Evolutionary conservation across 2,113 vertebrate genomes (phyloP), one percentile per base, ranked within the genome.

Genomic region (Mungos mungo): DNA sequence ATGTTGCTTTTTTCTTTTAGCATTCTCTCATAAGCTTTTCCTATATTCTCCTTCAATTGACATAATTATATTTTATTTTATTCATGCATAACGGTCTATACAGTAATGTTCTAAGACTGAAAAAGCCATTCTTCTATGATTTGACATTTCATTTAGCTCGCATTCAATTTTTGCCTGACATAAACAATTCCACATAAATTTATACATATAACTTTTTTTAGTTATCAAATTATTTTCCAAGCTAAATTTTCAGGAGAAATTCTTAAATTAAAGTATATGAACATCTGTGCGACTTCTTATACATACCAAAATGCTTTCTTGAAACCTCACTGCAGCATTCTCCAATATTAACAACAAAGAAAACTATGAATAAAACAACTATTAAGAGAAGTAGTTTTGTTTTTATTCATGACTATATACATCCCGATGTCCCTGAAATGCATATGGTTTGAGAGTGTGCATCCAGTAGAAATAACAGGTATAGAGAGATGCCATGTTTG

Each of bases 1-100:
- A 93, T 23, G 68, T 38, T 94, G 91, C 8, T 90, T 88, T 92
- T 68, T 83, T 69, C 68, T 90, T 69, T 81, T 77, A 94, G 23
- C 3, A 5, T 93, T 87, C 76, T 83, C 69, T 80, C 63, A 21
- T 93, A 77, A 47, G 12, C 80, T 88, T 92, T 92, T 63, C 14
- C 54, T 79, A 88, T 52, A 84, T 83, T 94, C 25, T 45, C 54
- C 11, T 69, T 96, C 63, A 91, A 85, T 87, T 98, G 76, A 27
- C 41, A 57, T 91, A 96, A 96, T 84, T 88, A 90, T 57, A 87
- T 76, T 95, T 69, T 82, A 95, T 95, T 93, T 96, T 80, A 94
- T 95, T 96, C 76, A 54, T 88, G 76, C 19, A 21, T 94, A 96
- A 54, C 25, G 29, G 80, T 90, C 77, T 90, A 84, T 69, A 81